Evolutionary conservation across 1,140 invertebrate species (phyloP).

Genomic region (Metopolophium dirhodum): DNA sequence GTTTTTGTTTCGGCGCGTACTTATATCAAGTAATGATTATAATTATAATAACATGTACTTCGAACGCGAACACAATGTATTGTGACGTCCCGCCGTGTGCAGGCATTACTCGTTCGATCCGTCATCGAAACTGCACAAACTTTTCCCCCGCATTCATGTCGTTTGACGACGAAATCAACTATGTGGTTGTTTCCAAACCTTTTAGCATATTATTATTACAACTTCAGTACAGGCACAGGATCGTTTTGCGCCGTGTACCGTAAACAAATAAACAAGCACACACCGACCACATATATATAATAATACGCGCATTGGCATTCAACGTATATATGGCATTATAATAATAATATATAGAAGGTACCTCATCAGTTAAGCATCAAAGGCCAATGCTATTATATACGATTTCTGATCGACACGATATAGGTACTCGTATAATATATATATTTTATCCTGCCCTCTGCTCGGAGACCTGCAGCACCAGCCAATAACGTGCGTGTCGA

Average conservation of each 20-base stretch:
- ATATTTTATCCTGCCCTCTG: neutral
- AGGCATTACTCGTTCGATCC: neutral
- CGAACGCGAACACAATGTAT: neutral
- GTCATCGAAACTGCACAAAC: neutral
- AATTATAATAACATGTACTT: neutral
- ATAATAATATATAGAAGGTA: no score
- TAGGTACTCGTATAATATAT: neutral
- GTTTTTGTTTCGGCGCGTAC: neutral
- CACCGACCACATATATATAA: neutral
- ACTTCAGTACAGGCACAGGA: neutral
- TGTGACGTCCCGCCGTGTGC: neutral
- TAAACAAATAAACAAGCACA: neutral
- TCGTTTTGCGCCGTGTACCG: neutral
- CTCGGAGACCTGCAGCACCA: neutral
- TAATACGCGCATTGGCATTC: neutral
- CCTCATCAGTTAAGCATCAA: neutral
- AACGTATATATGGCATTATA: neutral
- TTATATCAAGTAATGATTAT: neutral
- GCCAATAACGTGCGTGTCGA: neutral
- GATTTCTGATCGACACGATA: neutral
- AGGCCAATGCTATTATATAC: neutral
- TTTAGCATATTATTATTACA: conserved; percentile 6
- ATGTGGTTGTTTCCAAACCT: neutral
- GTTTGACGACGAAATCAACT: neutral
- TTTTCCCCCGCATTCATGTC: neutral